phyloP scores from a whole-genome alignment of 2,888 invertebrate genomes.

The Lithophane semibrunnea region DNA sequence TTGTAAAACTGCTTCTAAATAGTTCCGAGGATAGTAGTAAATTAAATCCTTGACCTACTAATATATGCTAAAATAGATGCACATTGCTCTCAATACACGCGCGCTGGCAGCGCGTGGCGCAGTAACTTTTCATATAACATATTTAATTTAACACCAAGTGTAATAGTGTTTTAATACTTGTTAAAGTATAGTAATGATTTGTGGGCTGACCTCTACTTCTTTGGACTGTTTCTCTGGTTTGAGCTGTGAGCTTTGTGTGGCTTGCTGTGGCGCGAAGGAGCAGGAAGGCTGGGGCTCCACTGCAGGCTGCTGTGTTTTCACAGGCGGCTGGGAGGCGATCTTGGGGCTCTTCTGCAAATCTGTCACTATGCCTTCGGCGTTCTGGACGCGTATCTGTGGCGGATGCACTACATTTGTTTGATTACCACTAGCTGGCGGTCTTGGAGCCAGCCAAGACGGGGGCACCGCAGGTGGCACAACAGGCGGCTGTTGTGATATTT shows the following conservation, averaged over 20 bases:
- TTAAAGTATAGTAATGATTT: constrained; percentile 65
- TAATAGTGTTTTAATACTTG: constrained; percentile 61
- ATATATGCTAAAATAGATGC: constrained; percentile 87
- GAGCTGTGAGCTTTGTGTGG: constrained; percentile 76
- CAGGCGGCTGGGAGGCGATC: constrained; percentile 70
- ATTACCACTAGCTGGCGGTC: constrained; percentile 68
- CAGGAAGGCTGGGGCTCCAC: constrained; percentile 85
- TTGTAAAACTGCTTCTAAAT: constrained; percentile 58
- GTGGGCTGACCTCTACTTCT: constrained; percentile 89
- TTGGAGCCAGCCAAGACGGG: constrained; percentile 82
- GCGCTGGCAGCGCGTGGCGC: constrained; percentile 82
- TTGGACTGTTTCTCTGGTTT: constrained; percentile 83
- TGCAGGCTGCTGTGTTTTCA: constrained; percentile 67
- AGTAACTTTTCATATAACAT: constrained; percentile 74
- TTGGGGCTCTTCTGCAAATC: constrained; percentile 74
- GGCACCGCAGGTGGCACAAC: constrained; percentile 85
- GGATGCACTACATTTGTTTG: constrained; percentile 71
- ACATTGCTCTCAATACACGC: constrained; percentile 84
- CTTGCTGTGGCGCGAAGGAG: constrained; percentile 79
- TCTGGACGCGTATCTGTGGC: constrained; percentile 83
- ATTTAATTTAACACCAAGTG: constrained; percentile 62
- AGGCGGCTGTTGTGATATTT: constrained; percentile 73
- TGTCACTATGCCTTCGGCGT: constrained; percentile 74
- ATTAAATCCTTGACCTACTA: constrained; percentile 88
- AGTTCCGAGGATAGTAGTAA: constrained; percentile 67